Conservation (phyloP, 2,888 invertebrate species). For the Patella ulyssiponensis region DNA sequence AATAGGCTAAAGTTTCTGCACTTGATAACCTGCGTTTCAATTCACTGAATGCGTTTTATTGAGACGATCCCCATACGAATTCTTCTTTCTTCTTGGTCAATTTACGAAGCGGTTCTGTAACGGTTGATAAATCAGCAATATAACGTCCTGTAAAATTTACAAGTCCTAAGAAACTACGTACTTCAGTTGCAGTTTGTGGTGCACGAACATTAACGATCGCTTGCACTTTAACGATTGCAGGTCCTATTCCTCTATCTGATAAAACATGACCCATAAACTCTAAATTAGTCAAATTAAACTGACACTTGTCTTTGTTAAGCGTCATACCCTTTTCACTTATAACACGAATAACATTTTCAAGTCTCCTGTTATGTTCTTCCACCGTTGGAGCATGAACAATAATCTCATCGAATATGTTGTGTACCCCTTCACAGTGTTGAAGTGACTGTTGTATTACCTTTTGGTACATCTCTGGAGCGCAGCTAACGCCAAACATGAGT, state of each 20-base stretch:
- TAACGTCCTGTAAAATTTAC: background rate
- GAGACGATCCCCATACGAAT: background rate
- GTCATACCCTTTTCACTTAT: constrained; percentile 4
- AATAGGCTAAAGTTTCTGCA: no score
- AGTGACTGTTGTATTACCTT: no score
- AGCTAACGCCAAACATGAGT: no score
- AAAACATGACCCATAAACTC: constrained; percentile 3
- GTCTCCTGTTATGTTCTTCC: no score
- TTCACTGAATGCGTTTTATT: background rate
- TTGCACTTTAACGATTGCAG: background rate
- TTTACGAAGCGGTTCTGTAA: background rate
- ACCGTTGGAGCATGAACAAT: no score
- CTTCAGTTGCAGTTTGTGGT: background rate
- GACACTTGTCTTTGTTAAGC: background rate
- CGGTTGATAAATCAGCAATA: background rate
- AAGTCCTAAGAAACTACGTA: background rate
- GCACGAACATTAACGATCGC: background rate
- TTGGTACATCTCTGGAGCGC: no score
- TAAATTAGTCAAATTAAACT: background rate
- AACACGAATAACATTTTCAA: no score
- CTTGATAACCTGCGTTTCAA: background rate
- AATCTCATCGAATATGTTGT: no score
- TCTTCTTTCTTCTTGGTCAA: background rate
- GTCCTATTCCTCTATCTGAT: background rate
- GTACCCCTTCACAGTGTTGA: no score